Conservation (phyloP, 2,888 invertebrate species). For the Elysia crispata region DNA sequence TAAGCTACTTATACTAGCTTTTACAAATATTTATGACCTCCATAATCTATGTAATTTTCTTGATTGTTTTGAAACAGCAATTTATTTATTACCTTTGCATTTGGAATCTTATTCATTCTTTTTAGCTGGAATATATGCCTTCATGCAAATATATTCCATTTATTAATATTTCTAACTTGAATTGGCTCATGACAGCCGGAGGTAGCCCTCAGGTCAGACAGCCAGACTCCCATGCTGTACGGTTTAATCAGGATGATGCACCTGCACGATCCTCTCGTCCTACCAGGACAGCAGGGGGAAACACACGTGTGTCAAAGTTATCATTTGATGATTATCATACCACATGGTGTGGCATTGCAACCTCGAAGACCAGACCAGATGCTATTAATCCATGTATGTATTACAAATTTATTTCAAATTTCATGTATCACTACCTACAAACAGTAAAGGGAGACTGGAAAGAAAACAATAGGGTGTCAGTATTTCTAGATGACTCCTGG, state of each 20-base stretch:
- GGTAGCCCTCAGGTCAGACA: conserved; percentile 17
- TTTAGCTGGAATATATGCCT: background rate
- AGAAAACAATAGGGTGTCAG: background rate
- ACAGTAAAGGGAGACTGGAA: background rate
- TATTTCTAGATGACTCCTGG: too few species aligned
- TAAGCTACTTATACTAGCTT: too few species aligned
- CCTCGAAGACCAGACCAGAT: conserved; percentile 66
- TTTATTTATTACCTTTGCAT: too few species aligned
- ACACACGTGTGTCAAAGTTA: conserved; percentile 55
- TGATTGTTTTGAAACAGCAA: too few species aligned
- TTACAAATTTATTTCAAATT: background rate
- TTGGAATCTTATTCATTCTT: too few species aligned
- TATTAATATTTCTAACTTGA: background rate
- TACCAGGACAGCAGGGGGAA: conserved; percentile 26
- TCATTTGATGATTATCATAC: conserved; percentile 75
- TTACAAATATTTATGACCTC: too few species aligned
- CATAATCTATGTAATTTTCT: too few species aligned
- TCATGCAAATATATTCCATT: conserved; percentile 37
- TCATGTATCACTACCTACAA: background rate
- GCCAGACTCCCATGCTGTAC: conserved; percentile 39
- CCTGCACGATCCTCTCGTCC: background rate
- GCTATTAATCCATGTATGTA: conserved; percentile 70
- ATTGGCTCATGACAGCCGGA: conserved; percentile 31
- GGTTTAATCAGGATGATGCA: conserved; percentile 19
- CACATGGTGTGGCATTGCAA: conserved; percentile 75